A percentile compares a stretch with the other conserved stretches of the same genome.
phyloP scores from a whole-genome alignment of 1,140 invertebrate species.

The Subanguina moxae region DNA sequence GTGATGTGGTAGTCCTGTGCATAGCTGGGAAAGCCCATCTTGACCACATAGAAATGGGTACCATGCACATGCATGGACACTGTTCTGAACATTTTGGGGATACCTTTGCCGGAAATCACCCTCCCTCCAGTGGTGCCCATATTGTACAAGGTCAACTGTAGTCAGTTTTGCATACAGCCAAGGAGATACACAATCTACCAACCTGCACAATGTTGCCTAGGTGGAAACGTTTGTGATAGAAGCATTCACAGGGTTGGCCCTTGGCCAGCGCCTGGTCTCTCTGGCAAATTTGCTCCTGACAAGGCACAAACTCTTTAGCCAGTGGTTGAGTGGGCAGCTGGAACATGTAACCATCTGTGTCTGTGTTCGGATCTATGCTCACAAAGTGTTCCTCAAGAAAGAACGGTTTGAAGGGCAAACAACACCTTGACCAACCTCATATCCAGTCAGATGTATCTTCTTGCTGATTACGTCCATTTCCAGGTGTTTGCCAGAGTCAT shows the following conservation, averaged over 20 bases:
- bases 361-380: constrained; percentile 12
- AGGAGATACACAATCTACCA: no score
- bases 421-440: constrained; percentile 4
- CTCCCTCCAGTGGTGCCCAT: neutral
- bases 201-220: constrained; percentile 22
- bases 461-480: neutral
- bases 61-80: constrained; percentile 17
- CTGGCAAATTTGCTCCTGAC: neutral
- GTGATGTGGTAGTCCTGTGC: neutral
- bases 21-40: constrained; percentile 25
- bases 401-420: no score
- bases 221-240: constrained; percentile 8
- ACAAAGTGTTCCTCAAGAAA: constrained; percentile 18
- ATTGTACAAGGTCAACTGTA: neutral
- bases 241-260: constrained; percentile 6
- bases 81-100: constrained; percentile 8
- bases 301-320: neutral
- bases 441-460: constrained; percentile 6
- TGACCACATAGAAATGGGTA: constrained; percentile 23
- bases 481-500: neutral
- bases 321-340: neutral
- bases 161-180: neutral
- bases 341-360: constrained; percentile 1
- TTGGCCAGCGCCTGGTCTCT: neutral
- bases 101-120: constrained; percentile 3